phyloP scores from a whole-genome alignment of 1,140 invertebrate species.

The Tetramorium parvispinum region DNA sequence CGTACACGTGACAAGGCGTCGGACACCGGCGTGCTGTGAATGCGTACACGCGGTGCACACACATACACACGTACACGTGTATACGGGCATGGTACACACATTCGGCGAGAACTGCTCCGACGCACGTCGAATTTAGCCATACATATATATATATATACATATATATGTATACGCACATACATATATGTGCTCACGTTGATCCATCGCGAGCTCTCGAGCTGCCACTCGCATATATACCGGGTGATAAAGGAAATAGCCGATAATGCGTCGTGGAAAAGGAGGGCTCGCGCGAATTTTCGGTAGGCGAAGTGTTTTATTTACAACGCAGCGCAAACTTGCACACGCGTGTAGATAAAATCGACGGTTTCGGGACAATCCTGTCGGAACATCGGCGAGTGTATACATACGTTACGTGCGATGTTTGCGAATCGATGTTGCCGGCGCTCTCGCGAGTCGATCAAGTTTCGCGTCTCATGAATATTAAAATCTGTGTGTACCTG shows the following conservation, averaged over 20 bases:
- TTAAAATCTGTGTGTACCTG: background rate
- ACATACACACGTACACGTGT: constrained; percentile 67
- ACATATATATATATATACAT: background rate
- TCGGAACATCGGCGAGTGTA: background rate
- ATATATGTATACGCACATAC: too few relatives aligned
- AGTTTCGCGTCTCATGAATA: background rate
- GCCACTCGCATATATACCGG: constrained; percentile 24
- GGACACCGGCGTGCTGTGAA: constrained; percentile 64
- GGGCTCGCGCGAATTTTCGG: background rate
- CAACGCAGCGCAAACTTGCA: background rate
- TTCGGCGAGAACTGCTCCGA: constrained; percentile 57
- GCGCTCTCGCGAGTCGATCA: background rate
- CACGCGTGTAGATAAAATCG: background rate
- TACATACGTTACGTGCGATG: background rate
- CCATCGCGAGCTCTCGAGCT: constrained; percentile 57
- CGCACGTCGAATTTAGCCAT: constrained; percentile 65
- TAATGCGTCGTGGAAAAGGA: background rate
- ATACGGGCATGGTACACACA: background rate
- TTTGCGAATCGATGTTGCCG: constrained; percentile 24
- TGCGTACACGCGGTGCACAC: constrained; percentile 13
- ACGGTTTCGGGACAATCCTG: background rate
- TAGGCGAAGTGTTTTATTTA: background rate
- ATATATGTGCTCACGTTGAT: constrained; percentile 32
- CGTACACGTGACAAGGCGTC: constrained; percentile 82
- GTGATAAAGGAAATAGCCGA: constrained; percentile 51